Evolutionary conservation across 2,113 vertebrate genomes (phyloP), one percentile per base, ranked within the genome.

Genomic region (Crotalus viridis): DNA sequence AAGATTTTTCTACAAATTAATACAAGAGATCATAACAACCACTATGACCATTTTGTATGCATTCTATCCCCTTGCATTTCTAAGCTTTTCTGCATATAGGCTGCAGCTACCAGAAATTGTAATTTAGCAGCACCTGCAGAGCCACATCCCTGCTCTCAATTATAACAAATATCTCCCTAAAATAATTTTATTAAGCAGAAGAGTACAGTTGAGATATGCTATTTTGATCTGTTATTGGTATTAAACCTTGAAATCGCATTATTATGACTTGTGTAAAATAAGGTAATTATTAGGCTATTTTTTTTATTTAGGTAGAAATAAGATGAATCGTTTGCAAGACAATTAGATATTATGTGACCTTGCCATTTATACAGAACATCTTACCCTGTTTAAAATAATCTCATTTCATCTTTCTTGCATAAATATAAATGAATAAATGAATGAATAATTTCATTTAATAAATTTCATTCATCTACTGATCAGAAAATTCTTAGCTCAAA

Each of bases 401-500:
- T 94, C 5, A 90, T 95, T 85, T 92, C 59, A 87, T 46, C n/a
- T 69, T 93, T 74, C 48, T 81, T 59, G 13, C 54, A 52, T 3
- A 85, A 43, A 64, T 24, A 88, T 95, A 93, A 93, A 95, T 94
- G 93, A 95, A 90, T 95, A 95, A 95, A 95, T 93, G 94, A 56
- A 54, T 95, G 94, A 51, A 88, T 90, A 46, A 96, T 96, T 97
- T 96, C 94, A 93, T 97, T 93, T 97, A 95, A 96, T 93, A 96
- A 94, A 94, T 96, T 97, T 96, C 96, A 94, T 94, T 10, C 94
- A 93, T 94, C 91, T 90, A 94, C 85, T 94, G 95, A 97, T 96
- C 91, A 95, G 95, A 96, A 95, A 93, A 96, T 94, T 97, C 96
- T 96, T 97, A 93, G 95, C 95, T 97, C 97, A 96, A 97, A 97